Percentiles rank a stretch among this genome's conserved stretches.
Conservation (phyloP, 2,888 invertebrate species). For the Platynereis dumerilii region DNA sequence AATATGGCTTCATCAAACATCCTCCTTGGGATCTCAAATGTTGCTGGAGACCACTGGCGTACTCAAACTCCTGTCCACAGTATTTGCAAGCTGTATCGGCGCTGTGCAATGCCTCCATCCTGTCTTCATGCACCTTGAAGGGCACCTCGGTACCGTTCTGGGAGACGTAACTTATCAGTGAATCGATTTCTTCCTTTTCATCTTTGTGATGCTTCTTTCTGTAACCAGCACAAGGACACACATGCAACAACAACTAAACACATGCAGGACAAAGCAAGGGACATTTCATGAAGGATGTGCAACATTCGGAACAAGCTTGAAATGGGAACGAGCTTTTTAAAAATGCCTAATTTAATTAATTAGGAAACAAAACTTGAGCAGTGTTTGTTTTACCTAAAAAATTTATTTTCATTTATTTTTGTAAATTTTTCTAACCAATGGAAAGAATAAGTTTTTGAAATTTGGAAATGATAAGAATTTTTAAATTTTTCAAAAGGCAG, state of each 20-base stretch:
- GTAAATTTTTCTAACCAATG: too few relatives aligned
- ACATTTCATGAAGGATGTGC: too few relatives aligned
- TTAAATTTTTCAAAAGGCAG: too few relatives aligned
- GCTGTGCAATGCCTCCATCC: conserved; percentile 44
- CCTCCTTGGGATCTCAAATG: conserved; percentile 61
- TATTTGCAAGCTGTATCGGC: conserved; percentile 64
- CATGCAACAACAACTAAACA: not conserved
- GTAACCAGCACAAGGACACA: conserved; percentile 10
- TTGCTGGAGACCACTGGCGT: conserved; percentile 61
- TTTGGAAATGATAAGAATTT: too few relatives aligned
- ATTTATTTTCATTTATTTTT: too few relatives aligned
- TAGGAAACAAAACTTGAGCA: too few relatives aligned
- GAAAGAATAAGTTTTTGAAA: too few relatives aligned
- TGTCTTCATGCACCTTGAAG: conserved; percentile 42
- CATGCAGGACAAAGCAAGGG: not conserved
- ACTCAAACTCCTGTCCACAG: conserved; percentile 64
- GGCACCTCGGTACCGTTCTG: conserved; percentile 38
- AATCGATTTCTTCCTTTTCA: conserved; percentile 86
- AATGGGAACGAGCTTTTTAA: too few relatives aligned
- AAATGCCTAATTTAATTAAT: too few relatives aligned
- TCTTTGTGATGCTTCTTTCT: conserved; percentile 87
- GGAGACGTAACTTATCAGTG: conserved; percentile 69
- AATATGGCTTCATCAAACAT: conserved; percentile 61
- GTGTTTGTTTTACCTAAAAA: too few relatives aligned
- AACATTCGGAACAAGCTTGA: too few relatives aligned